phyloP scores from a whole-genome alignment of 2,797 vertebrate species.

The Phrynocephalus guinanensis region DNA sequence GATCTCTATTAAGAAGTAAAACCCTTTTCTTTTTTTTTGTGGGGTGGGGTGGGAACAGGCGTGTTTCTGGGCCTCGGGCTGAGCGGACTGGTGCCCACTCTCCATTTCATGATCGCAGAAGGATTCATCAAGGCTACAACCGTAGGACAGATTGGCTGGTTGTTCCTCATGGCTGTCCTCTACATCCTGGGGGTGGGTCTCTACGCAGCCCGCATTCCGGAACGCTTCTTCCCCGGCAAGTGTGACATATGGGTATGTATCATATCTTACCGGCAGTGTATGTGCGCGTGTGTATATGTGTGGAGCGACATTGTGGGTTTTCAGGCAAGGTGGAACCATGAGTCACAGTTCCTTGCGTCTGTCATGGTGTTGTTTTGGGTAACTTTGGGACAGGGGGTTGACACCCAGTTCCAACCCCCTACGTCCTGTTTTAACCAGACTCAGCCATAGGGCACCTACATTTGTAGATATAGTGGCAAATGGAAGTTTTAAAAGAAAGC shows the following conservation, averaged over 20 bases:
- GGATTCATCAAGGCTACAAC: slow-evolving; percentile 47
- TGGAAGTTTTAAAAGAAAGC: no score
- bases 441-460: no score
- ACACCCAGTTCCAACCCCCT: no score
- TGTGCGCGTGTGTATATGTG: no score
- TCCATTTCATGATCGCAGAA: slow-evolving; percentile 58
- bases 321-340: neutral
- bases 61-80: slow-evolving; percentile 55
- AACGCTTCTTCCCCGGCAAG: slow-evolving; percentile 61
- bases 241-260: slow-evolving; percentile 60
- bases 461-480: neutral
- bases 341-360: neutral
- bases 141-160: slow-evolving; percentile 56
- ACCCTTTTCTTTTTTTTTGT: neutral
- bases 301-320: neutral
- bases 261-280: neutral
- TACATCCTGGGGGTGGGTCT: slow-evolving; percentile 56
- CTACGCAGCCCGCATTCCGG: slow-evolving; percentile 59
- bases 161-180: slow-evolving; percentile 58
- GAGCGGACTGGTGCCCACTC: slow-evolving; percentile 55
- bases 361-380: neutral
- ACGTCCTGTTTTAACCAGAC: no score
- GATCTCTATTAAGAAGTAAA: neutral
- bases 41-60: slow-evolving; percentile 16
- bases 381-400: no score